Evolutionary conservation across 2,888 invertebrate genomes (phyloP).

Genomic region (Gymnocheta viridis): DNA sequence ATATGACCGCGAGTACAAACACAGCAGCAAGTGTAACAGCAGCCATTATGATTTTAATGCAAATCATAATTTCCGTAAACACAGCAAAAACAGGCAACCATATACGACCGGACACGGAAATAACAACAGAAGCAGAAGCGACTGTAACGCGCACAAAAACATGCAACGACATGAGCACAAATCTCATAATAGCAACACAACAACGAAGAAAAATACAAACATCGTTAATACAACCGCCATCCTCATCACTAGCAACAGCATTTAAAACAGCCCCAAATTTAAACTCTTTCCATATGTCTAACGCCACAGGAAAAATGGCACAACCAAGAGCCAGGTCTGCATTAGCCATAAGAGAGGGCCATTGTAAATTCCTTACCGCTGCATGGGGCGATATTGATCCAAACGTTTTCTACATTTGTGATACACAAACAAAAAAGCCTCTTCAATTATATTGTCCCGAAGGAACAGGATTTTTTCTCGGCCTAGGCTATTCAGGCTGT

Average conservation of each 20-base stretch:
- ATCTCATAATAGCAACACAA: slow-evolving; percentile 46
- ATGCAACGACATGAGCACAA: slow-evolving; percentile 39
- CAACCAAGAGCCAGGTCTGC: slow-evolving; percentile 48
- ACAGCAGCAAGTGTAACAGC: slow-evolving; percentile 33
- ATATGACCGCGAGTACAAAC: slow-evolving; percentile 23
- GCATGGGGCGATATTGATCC: slow-evolving; percentile 79
- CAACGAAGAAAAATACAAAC: slow-evolving; percentile 32
- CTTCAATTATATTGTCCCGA: slow-evolving; percentile 73
- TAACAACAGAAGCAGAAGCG: slow-evolving; percentile 27
- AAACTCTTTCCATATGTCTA: slow-evolving; percentile 31
- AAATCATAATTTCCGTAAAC: slow-evolving; percentile 56
- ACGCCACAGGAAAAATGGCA: slow-evolving; percentile 61
- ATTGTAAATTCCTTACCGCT: slow-evolving; percentile 63
- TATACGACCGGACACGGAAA: slow-evolving; percentile 27
- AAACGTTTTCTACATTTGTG: slow-evolving; percentile 77
- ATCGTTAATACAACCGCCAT: neutral
- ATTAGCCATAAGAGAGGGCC: slow-evolving; percentile 37
- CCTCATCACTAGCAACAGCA: neutral
- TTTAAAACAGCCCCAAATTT: slow-evolving; percentile 13
- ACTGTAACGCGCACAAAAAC: slow-evolving; percentile 19
- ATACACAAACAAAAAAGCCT: slow-evolving; percentile 73
- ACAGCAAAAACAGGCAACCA: slow-evolving; percentile 44
- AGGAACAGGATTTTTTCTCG: slow-evolving; percentile 77
- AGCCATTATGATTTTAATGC: slow-evolving; percentile 60
- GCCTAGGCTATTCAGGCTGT: slow-evolving; percentile 76